Conservation (phyloP, 1,140 invertebrate genomes). For the Augochlora pura region DNA sequence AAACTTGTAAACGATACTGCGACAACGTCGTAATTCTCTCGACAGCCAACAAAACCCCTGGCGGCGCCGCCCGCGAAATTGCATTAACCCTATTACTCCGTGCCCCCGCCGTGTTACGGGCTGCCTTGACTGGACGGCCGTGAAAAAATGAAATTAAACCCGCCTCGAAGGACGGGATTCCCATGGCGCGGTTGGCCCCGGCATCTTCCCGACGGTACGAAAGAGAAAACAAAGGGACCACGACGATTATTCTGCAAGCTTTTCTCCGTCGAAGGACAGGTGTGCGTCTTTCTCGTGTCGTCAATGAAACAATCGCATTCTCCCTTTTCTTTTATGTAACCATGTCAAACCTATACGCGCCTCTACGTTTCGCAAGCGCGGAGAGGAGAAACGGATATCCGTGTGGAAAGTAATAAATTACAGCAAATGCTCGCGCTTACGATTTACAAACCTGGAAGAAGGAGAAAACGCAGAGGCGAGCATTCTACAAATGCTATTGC, state of each 20-base stretch:
- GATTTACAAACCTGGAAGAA: too few species aligned
- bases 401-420: too few species aligned
- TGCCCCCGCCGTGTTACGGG: background rate
- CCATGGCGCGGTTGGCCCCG: background rate
- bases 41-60: background rate
- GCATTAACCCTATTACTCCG: constrained; percentile 4
- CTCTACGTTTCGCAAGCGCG: too few species aligned
- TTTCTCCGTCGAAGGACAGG: background rate
- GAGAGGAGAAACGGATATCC: too few species aligned
- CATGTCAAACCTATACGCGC: too few species aligned
- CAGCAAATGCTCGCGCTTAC: too few species aligned
- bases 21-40: constrained; percentile 1
- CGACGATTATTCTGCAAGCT: background rate
- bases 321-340: too few species aligned
- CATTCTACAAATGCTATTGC: too few species aligned
- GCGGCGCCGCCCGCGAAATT: background rate
- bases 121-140: background rate
- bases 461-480: too few species aligned
- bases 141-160: constrained; percentile 22
- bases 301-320: too few species aligned
- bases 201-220: background rate
- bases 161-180: constrained; percentile 8
- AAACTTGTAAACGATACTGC: constrained; percentile 24
- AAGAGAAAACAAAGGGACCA: background rate
- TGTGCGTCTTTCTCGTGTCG: too few species aligned